Evolutionary conservation across 2,888 invertebrate genomes (phyloP), one percentile per base, ranked within the genome.

Genomic region (Oligia strigilis): DNA sequence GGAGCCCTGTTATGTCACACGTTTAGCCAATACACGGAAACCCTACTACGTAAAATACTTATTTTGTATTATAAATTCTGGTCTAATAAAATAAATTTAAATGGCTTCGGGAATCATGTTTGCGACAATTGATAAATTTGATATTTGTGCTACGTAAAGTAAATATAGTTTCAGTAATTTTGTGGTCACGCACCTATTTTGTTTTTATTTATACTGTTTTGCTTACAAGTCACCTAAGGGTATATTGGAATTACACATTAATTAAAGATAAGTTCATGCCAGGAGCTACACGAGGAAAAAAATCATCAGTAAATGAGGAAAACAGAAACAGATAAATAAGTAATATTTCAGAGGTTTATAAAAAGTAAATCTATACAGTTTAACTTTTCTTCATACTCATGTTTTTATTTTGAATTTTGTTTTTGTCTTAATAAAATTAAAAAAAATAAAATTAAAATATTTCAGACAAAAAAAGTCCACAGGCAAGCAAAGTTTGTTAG

Each of bases 1-100:
- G 80, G 83, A 65, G 77, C 78, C 72, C 72, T 84, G 80, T 83
- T 83, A 81, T 78, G 81, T 82, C 84, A 74, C 85, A 70, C 80
- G 74, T 79, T 85, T 85, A 86, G 81, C 72, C 67, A 74, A 82
- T 81, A 84, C 74, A 75, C 72, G 75, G 72, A 76, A 81, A 75
- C 84, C 78, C 60, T 80, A 66, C 70, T 74, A 65, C 40, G 67
- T 82, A 82, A 72, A 80, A 81, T 72, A 81, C 79, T 71, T 72
- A 62, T 82, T 78, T 84, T 84, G 75, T 87, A 66, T 81, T 80
- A 76, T 80, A 81, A 77, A 88, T 73, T 78, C 43, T 71, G 43
- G 36, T 6, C 9, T 52, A 40, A n/a, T 83, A 58, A 80, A 86
- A 87, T 86, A 73, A 87, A 79, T 81, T 81, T 67, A 70, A 83